A percentile compares a stretch with the other conserved stretches of the same genome.
Conservation (phyloP, 1,140 invertebrate genomes). For the Matsumurasca onukii region DNA sequence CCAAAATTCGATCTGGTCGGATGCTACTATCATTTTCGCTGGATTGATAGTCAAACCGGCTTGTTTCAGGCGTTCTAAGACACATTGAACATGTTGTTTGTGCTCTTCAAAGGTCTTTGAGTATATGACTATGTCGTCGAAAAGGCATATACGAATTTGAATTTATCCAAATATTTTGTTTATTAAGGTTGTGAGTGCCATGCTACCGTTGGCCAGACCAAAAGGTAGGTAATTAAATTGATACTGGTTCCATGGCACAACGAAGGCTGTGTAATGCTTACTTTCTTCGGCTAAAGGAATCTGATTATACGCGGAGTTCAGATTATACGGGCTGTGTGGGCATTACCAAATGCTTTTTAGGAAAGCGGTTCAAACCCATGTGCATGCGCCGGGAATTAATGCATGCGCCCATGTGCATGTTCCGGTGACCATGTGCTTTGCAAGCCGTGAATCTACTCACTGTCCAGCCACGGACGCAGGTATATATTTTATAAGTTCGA, state of each 20-base stretch:
- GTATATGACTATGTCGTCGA: not conserved
- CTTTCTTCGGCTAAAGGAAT: not conserved
- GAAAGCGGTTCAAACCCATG: too few relatives aligned
- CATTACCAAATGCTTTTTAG: too few relatives aligned
- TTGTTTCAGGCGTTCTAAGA: not conserved
- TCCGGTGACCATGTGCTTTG: too few relatives aligned
- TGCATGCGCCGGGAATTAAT: too few relatives aligned
- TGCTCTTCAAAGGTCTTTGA: slow-evolving; percentile 1
- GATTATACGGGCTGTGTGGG: too few relatives aligned
- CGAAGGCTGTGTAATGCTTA: not conserved
- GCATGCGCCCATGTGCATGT: too few relatives aligned
- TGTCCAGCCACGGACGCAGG: too few relatives aligned
- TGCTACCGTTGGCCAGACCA: not conserved
- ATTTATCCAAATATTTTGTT: slow-evolving; percentile 16
- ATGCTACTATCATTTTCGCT: not conserved
- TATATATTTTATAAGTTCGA: too few relatives aligned
- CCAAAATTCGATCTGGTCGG: not conserved
- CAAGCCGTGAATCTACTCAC: too few relatives aligned
- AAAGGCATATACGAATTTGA: not conserved
- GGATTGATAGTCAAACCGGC: not conserved
- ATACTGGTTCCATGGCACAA: not conserved
- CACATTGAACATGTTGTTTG: not conserved
- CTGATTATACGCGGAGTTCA: not conserved
- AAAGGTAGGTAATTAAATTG: not conserved
- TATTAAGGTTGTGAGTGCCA: not conserved